Evolutionary conservation across 2,113 vertebrate species (phyloP).

Genomic region (Apistogramma diplotaenia): DNA sequence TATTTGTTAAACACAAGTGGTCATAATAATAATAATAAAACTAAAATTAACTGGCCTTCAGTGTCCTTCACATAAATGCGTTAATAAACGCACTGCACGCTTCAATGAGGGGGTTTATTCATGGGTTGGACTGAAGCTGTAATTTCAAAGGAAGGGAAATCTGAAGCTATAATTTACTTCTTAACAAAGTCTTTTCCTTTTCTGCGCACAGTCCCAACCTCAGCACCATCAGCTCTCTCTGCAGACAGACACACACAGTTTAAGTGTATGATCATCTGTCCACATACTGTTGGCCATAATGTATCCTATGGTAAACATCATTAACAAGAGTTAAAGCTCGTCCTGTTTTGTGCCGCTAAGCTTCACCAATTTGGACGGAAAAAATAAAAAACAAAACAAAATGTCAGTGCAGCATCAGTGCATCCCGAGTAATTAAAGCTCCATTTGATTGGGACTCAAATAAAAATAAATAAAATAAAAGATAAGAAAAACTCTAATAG

Average conservation of each 20-base stretch:
- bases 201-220: neutral
- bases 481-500: neutral
- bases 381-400: neutral
- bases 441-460: neutral
- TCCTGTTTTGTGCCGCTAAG: neutral
- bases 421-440: neutral
- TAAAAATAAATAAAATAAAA: neutral
- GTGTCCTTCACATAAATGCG: neutral
- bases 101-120: neutral
- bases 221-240: neutral
- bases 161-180: too few relatives aligned
- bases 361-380: neutral
- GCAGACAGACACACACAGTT: too few relatives aligned
- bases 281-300: neutral
- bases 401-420: neutral
- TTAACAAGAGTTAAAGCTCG: neutral
- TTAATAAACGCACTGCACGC: neutral
- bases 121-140: too few relatives aligned
- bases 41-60: neutral
- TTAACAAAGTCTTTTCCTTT: too few relatives aligned
- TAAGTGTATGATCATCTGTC: neutral
- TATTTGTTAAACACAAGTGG: neutral
- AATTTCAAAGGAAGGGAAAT: too few relatives aligned
- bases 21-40: neutral
- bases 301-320: neutral